Evolutionary conservation across 2,797 vertebrate genomes (phyloP), one percentile per base, ranked within the genome.

Genomic region (Melanotaenia pygmaea): DNA sequence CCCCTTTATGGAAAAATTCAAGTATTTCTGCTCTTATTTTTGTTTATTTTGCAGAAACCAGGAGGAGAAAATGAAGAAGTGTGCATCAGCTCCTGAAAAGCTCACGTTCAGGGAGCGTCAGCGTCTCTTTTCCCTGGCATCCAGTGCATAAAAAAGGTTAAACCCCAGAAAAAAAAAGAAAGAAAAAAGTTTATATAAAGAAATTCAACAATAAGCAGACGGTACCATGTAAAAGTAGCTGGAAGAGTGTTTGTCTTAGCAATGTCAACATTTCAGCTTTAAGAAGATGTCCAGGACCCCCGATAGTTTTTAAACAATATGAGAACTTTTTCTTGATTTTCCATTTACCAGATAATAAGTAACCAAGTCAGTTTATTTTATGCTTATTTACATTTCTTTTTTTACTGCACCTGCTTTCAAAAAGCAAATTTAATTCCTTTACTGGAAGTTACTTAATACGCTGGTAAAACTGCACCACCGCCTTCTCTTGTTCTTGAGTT

Each of bases 391-490:
- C 16, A 9, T 35, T 37, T 9, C 16, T 9, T 20, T 35, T 32
- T 32, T 32, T 32, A 32, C 8, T n/a, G 20, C 20, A 6, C 40
- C 24, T 28, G 11, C 38, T 34, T 38, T 28, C 8, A 11, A 30
- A 57, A 57, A 32, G 0, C 13, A 14, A n/a, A 32, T 28, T 57
- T 57, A 7, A 18, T 3, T 30, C 13, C 13, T 28, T 30, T 28
- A 28, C 14, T 28, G 1, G 11, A 64, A 47, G 51, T 74, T 92
- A 97, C 82, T 95, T 89, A 6, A 88, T 90, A 67, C 88, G 83
- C 64, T 95, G 96, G 76, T 96, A 94, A 91, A 98, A 99, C 90
- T 94, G 95, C 43, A 98, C 91, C 50, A 99, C 94, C 0, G 96
- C 95, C 65, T 95, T 95, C 83, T 99, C 97, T 77, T 99, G 98